phyloP scores from a whole-genome alignment of 2,888 invertebrate genomes.

The Augochlorella aurata region DNA sequence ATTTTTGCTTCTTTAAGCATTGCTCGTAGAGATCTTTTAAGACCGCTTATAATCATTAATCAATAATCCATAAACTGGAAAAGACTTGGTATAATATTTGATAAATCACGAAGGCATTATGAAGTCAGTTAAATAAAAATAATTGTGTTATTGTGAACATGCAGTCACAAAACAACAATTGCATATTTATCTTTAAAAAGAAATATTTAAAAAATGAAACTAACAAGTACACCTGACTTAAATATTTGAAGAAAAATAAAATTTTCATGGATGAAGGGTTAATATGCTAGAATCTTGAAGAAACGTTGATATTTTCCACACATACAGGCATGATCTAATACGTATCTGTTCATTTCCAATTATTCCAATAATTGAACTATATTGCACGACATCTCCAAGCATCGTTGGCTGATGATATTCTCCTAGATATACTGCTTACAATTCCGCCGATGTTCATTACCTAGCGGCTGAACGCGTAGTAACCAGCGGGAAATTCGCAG shows the following conservation, averaged over 20 bases:
- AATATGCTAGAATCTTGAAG: too few relatives aligned
- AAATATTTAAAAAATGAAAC: background rate
- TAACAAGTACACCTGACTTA: background rate
- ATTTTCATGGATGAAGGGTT: too few relatives aligned
- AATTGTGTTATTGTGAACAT: too few relatives aligned
- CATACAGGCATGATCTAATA: background rate
- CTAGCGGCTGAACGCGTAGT: background rate
- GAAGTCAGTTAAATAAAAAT: too few relatives aligned
- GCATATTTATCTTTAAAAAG: too few relatives aligned
- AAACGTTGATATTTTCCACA: background rate
- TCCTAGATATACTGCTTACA: background rate
- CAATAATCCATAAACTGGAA: too few relatives aligned
- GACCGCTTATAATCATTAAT: too few relatives aligned
- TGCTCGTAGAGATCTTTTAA: background rate
- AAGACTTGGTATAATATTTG: too few relatives aligned
- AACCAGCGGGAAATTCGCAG: slow-evolving; percentile 32
- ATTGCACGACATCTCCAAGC: background rate
- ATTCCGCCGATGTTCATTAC: background rate
- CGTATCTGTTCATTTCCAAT: background rate
- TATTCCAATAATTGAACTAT: background rate
- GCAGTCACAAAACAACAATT: too few relatives aligned
- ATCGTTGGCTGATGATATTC: background rate
- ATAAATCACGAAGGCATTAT: too few relatives aligned
- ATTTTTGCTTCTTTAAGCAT: background rate
- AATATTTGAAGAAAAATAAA: background rate